Conservation (phyloP, 1,140 invertebrate species). For the Zaprionus inermis region DNA sequence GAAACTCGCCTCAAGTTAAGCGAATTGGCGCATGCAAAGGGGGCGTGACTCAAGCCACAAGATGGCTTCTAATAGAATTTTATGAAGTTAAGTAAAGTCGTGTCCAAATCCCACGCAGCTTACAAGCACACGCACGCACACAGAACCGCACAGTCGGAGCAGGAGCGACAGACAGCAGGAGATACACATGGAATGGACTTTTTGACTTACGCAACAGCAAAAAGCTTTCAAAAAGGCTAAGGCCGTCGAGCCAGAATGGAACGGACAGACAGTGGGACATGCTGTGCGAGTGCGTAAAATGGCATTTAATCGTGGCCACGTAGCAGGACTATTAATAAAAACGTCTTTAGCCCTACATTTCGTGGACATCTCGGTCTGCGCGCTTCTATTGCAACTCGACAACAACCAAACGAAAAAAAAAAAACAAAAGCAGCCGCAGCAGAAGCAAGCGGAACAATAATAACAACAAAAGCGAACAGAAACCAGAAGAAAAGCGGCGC, state of each 20-base stretch:
- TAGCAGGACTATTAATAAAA: constrained; percentile 81
- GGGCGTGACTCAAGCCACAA: constrained; percentile 31
- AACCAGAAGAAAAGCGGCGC: constrained; percentile 65
- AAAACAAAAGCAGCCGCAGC: constrained; percentile 32
- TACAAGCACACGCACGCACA: constrained; percentile 53
- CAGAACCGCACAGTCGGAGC: neutral
- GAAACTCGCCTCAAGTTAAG: constrained; percentile 36
- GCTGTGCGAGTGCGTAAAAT: constrained; percentile 71
- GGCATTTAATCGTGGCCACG: constrained; percentile 81
- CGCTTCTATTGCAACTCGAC: constrained; percentile 51
- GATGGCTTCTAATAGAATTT: constrained; percentile 77
- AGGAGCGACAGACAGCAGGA: constrained; percentile 24
- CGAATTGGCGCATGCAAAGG: constrained; percentile 45
- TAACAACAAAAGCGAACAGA: constrained; percentile 50
- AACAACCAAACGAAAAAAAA: constrained; percentile 29
- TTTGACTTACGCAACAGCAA: constrained; percentile 80
- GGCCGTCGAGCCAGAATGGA: constrained; percentile 37
- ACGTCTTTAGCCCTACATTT: constrained; percentile 79
- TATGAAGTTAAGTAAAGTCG: constrained; percentile 82
- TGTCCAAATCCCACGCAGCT: constrained; percentile 77
- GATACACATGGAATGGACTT: constrained; percentile 52
- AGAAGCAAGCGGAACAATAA: constrained; percentile 34
- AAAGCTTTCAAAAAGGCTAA: constrained; percentile 80
- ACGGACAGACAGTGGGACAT: constrained; percentile 15
- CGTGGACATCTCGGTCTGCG: constrained; percentile 66